Conservation (phyloP, 2,113 vertebrate species). For the Phocoena phocoena region DNA sequence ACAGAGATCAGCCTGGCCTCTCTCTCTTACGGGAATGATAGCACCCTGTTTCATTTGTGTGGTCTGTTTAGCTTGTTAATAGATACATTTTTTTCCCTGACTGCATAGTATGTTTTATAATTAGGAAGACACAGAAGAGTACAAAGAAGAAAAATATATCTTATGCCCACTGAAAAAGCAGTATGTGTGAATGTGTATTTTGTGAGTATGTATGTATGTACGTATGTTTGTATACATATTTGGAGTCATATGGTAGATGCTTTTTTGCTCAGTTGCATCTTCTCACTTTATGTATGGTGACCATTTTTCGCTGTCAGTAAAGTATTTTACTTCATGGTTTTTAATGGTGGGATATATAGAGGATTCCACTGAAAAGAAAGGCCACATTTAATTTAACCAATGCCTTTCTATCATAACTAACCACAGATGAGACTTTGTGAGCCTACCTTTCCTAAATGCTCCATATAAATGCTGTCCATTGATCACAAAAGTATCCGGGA, state of each 20-base stretch:
- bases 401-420: neutral
- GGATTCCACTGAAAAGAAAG: neutral
- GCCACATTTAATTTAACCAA: neutral
- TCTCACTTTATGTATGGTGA: neutral
- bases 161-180: neutral
- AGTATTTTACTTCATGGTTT: neutral
- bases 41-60: neutral
- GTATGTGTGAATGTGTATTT: neutral
- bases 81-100: neutral
- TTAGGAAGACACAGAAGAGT: conserved; percentile 7
- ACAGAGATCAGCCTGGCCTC: neutral
- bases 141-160: neutral
- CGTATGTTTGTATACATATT: neutral
- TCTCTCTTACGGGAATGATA: neutral
- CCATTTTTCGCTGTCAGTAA: conserved; percentile 1
- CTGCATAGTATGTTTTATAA: conserved; percentile 13
- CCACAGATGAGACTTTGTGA: neutral
- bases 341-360: neutral
- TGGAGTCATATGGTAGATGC: neutral
- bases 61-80: conserved; percentile 10
- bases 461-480: neutral
- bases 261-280: neutral
- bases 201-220: neutral
- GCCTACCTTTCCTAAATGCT: neutral
- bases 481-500: neutral